Evolutionary conservation across 2,113 vertebrate genomes (phyloP), one percentile per base, ranked within the genome.

Genomic region (Acrocephalus arundinaceus): DNA sequence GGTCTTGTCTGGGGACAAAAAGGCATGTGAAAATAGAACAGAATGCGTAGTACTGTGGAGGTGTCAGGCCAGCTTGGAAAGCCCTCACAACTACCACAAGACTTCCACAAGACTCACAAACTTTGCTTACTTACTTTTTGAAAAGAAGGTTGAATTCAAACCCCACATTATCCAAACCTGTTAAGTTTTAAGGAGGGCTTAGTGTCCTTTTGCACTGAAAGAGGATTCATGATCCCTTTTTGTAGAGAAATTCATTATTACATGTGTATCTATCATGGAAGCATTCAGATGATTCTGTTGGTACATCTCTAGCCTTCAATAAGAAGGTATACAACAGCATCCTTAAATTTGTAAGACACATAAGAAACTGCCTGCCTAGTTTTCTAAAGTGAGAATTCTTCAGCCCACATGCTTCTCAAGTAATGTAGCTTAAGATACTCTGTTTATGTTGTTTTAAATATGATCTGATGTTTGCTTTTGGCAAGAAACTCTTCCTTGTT

Each of bases 401-500:
- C 78, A 83, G 58, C 39, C 67, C 33, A 28, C 1, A 0, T 77
- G 43, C 9, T 76, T 78, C 33, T 85, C 49, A 54, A 75, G 41
- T 82, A 58, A 35, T 58, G 18, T 62, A 85, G 55, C 70, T 91
- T 58, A 91, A 95, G 74, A 80, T 87, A 57, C 20, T 83, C 62
- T 73, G 80, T 86, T 95, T 83, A 45, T 75, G 58, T 95, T 86
- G 49, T 65, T 85, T 0, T 52, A 66, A 82, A 52, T 39, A 45
- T 85, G 74, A 68, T 79, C 49, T 78, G 54, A 67, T 91, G 41
- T 78, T 92, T 87, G 65, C 33, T 71, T 93, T 85, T 93, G 68
- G 93, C 91, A 89, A 75, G 73, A 63, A 90, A 37, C 27, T 79
- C 43, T 71, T 71, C n/a, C 54, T 80, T 83, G 43, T 85, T 85